Base-by-base conservation (phyloP, 2,113 vertebrate species). In the Phasianus colchicus region DNA sequence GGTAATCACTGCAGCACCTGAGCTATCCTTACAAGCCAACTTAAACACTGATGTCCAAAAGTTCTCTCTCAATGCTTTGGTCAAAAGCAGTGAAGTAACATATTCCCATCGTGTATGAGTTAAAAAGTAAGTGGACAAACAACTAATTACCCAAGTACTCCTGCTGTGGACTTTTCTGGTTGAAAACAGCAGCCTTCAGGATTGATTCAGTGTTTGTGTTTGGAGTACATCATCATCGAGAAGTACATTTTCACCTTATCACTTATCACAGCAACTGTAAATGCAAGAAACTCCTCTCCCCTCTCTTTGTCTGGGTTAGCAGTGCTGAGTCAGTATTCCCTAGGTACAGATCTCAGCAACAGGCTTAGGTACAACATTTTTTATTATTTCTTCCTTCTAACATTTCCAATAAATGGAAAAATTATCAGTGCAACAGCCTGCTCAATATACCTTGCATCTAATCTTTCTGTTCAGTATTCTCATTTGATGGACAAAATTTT, bases 351-450 rank as follows among this genome's bases (percentile, higher is more conserved):
- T 43, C 16, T 72, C 66, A 84, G 14, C 0, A 2, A 61, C 4
- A 72, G 54, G 30, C 38, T 84, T 47, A 47, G 32, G 60, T 74
- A 81, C 54, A 67, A 19, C 4, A 5, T 66, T 76, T 86, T 30
- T 71, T 34, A 70, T 54, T 83, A 30, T 61, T 92, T 87, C 34
- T 69, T 91, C 52, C 29, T 89, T 81, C 67, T 75, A 78, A 75
- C 10, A 34, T 86, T 47, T 65, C 66, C 0, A 3, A 78, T 43
- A 27, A n/a, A 40, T 85, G 29, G 66, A 82, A 91, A 67, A 77
- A 24, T 32, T 32, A 38, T 57, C 14, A 47, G 29, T n/a, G 47
- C 20, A 82, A 42, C 34, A 78, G 18, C 18, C 30, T 27, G 21
- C 6, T 48, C 42, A 64, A 18, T 29, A 80, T 40, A 30, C 45